Evolutionary conservation across 2,113 vertebrate species (phyloP), one percentile per base, ranked within the genome.

Genomic region (Otis tarda): DNA sequence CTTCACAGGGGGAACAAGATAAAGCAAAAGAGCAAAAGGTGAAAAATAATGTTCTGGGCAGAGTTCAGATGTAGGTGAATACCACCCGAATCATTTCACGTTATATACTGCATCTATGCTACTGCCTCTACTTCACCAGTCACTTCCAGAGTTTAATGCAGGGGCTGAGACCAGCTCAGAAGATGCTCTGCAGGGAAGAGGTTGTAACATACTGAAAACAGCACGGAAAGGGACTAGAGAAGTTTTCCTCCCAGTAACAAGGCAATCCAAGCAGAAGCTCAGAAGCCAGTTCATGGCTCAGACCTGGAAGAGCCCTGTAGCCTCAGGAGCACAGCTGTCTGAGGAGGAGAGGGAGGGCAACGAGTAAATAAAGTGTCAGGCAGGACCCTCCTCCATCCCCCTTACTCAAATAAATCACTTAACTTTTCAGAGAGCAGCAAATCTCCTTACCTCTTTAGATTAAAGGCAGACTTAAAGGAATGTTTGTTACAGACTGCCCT

Each of bases 361-460:
- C 0, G 0, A 71, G 53, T 25, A 95, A 86, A 77, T n/a, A 33
- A 83, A 90, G 64, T 21, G 33, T 75, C 64, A 90, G 80, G 31
- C 31, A 49, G 83, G n/a, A 93, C 39, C 15, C 12, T 12, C 25
- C 25, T 22, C 41, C 39, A 9, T 10, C 16, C 17, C 37, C 45
- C 31, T 78, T 53, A 45, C 49, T 81, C 73, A 95, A 92, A 93
- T 83, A 94, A 90, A 93, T 82, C 81, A 90, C 68, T 93, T 85
- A 83, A 95, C 81, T 94, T 96, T 88, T 41, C 92, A 90, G 74
- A 92, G 37, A 77, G 37, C 68, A 86, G 65, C 24, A 91, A 87
- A 95, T 89, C 89, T 94, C 86, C 76, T 89, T 68, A 86, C 33
- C 19, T 30, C 35, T 88, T 65, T 50, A 57, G 86, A 90, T 95